Conservation (phyloP, 64 coral and sea anemone genomes). For the Stichodactyla helianthus region DNA sequence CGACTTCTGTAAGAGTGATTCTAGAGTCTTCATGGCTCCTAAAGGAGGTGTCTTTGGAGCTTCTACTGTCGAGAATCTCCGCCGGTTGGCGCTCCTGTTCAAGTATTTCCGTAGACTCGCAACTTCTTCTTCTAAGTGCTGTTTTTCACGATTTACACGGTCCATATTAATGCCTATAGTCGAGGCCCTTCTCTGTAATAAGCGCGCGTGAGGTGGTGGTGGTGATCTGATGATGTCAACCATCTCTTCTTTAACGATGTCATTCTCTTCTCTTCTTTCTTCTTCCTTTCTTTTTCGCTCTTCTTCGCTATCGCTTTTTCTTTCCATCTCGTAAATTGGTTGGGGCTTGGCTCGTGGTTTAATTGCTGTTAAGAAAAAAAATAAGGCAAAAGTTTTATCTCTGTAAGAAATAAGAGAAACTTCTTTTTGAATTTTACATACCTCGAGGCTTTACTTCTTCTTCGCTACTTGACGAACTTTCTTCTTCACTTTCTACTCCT, state of each 20-base stretch:
- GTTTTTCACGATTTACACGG: conserved; percentile 50
- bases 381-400: neutral
- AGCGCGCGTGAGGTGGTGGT: conserved; percentile 42
- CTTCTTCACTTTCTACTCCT: neutral
- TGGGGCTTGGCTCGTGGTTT: neutral
- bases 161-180: conserved; percentile 48
- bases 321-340: neutral
- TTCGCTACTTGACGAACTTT: conserved; percentile 17
- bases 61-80: conserved; percentile 49
- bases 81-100: conserved; percentile 7
- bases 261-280: neutral
- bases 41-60: conserved; percentile 18
- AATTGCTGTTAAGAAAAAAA: neutral
- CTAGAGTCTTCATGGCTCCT: conserved; percentile 51
- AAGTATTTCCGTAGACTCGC: conserved; percentile 40
- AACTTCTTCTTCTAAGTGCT: conserved; percentile 55
- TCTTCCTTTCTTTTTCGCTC: neutral
- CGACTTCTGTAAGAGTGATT: conserved; percentile 44
- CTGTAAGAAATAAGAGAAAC: neutral
- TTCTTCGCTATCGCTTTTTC: conserved; percentile 1
- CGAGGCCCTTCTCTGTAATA: conserved; percentile 45
- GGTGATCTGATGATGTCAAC: conserved; percentile 21
- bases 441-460: conserved; percentile 1
- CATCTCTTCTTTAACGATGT: conserved; percentile 4
- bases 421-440: neutral